Percentiles rank a stretch among this genome's conserved stretches.
These are phyloP conservation scores for Gymnosoma rotundatum DNA, from an alignment of 2,888 invertebrate genomes.

Conservation along the genomic window DNA sequence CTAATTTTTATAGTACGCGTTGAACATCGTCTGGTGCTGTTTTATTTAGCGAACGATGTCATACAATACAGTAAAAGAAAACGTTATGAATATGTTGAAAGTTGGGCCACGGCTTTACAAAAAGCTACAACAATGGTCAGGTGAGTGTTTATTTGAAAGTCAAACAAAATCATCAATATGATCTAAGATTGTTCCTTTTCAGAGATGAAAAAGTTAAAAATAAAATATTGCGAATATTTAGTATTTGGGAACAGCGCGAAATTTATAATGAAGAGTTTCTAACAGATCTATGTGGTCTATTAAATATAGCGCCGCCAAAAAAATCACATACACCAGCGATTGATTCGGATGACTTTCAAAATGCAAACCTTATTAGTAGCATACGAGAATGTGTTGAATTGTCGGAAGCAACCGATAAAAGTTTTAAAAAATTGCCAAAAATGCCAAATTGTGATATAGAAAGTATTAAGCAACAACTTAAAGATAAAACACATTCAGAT, in stretches of 20 bases:
- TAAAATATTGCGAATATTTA: slow-evolving; percentile 94
- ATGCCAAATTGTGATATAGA: slow-evolving; percentile 88
- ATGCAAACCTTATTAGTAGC: slow-evolving; percentile 88
- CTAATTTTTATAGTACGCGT: slow-evolving; percentile 85
- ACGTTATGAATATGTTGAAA: slow-evolving; percentile 94
- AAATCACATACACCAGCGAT: slow-evolving; percentile 76
- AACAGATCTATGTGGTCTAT: slow-evolving; percentile 91
- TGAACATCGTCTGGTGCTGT: slow-evolving; percentile 93
- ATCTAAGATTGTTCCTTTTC: slow-evolving; percentile 27
- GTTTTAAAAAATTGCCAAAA: slow-evolving; percentile 83
- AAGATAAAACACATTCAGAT: slow-evolving; percentile 93
- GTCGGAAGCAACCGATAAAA: slow-evolving; percentile 89
- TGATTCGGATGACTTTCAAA: slow-evolving; percentile 82
- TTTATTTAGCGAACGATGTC: slow-evolving; percentile 98
- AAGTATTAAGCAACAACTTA: slow-evolving; percentile 89
- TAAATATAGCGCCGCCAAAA: slow-evolving; percentile 88
- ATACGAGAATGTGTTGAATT: slow-evolving; percentile 88
- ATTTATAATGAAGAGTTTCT: slow-evolving; percentile 96
- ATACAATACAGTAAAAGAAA: slow-evolving; percentile 98
- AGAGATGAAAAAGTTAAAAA: slow-evolving; percentile 95
- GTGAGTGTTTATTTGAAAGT: slow-evolving; percentile 80
- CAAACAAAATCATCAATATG: background rate
- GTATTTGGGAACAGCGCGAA: slow-evolving; percentile 97
- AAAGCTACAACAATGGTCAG: slow-evolving; percentile 95
- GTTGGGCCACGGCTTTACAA: slow-evolving; percentile 95